A percentile compares a stretch with the other conserved stretches of the same genome.
These are phyloP conservation scores for Drosophila emarginata DNA, from an alignment of 2,888 invertebrate species.

Conservation along the genomic window DNA sequence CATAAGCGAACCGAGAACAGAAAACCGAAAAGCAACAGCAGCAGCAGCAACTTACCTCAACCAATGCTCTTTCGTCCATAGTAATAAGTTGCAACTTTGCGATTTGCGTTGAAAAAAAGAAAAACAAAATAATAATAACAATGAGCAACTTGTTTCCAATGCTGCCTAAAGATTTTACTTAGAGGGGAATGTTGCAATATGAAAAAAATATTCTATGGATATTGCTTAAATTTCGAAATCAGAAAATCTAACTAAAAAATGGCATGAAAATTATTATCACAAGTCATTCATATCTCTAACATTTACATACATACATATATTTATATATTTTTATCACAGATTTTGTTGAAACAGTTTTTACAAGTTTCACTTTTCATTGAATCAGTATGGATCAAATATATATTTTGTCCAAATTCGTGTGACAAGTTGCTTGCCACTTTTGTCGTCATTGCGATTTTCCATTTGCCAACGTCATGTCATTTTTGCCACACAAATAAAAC, in stretches of 20 bases:
- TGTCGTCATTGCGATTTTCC: slow-evolving; percentile 36
- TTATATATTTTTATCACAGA: too few species aligned
- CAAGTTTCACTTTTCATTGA: slow-evolving; percentile 10
- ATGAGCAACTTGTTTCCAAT: slow-evolving; percentile 6
- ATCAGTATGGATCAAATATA: background rate
- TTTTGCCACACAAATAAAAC: slow-evolving; percentile 4
- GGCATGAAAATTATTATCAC: background rate
- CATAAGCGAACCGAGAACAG: slow-evolving; percentile 51
- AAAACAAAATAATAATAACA: slow-evolving; percentile 19
- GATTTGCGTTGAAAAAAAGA: background rate
- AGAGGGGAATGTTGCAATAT: background rate
- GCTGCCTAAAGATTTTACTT: background rate
- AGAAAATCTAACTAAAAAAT: background rate
- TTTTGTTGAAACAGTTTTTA: background rate
- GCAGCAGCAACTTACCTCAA: slow-evolving; percentile 21
- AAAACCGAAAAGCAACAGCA: slow-evolving; percentile 38
- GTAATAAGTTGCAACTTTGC: slow-evolving; percentile 20
- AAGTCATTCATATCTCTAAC: background rate
- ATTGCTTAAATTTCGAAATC: background rate
- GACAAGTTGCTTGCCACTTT: slow-evolving; percentile 30
- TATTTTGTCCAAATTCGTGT: background rate
- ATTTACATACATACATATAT: too few species aligned
- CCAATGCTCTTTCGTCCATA: slow-evolving; percentile 14
- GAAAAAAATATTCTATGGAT: slow-evolving; percentile 2
- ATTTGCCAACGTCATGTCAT: slow-evolving; percentile 16